Percentiles rank a stretch among this genome's conserved stretches.
Conservation (phyloP, 2,797 vertebrate species). For the Notolabrus celidotus region DNA sequence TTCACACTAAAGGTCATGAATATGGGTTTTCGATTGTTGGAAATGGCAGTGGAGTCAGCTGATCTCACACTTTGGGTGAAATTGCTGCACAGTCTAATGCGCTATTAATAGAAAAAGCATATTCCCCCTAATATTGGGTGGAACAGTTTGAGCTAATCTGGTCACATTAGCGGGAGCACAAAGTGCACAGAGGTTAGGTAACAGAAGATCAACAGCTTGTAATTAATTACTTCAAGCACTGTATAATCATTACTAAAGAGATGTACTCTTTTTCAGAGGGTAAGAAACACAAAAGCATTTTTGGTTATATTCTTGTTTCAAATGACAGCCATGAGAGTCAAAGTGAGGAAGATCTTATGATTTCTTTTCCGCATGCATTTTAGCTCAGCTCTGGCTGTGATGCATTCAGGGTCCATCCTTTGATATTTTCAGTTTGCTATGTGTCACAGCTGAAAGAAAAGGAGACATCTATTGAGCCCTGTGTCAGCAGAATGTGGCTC, state of each 20-base stretch:
- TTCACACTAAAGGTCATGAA: slow-evolving; percentile 18
- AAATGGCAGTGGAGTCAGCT: not conserved
- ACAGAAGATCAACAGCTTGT: slow-evolving; percentile 23
- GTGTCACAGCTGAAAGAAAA: slow-evolving; percentile 44
- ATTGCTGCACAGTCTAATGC: not conserved
- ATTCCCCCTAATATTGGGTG: not conserved
- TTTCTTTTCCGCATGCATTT: slow-evolving; percentile 38
- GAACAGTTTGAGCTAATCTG: slow-evolving; percentile 7
- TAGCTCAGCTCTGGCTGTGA: slow-evolving; percentile 42
- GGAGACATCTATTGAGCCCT: slow-evolving; percentile 37
- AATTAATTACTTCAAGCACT: slow-evolving; percentile 25
- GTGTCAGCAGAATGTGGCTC: slow-evolving; percentile 53
- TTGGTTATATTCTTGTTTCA: slow-evolving; percentile 1
- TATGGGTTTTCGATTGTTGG: slow-evolving; percentile 1
- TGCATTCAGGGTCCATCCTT: slow-evolving; percentile 4
- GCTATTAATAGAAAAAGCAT: slow-evolving; percentile 13
- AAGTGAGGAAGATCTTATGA: slow-evolving; percentile 21
- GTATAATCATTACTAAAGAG: slow-evolving; percentile 22
- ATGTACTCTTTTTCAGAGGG: slow-evolving; percentile 9
- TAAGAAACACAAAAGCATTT: slow-evolving; percentile 10
- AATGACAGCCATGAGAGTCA: slow-evolving; percentile 37
- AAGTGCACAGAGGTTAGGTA: slow-evolving; percentile 8
- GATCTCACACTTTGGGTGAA: slow-evolving; percentile 4
- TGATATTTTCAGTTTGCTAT: slow-evolving; percentile 23
- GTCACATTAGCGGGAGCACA: slow-evolving; percentile 5